phyloP scores from a whole-genome alignment of 1,140 invertebrate species.

The Frieseomelitta varia region DNA sequence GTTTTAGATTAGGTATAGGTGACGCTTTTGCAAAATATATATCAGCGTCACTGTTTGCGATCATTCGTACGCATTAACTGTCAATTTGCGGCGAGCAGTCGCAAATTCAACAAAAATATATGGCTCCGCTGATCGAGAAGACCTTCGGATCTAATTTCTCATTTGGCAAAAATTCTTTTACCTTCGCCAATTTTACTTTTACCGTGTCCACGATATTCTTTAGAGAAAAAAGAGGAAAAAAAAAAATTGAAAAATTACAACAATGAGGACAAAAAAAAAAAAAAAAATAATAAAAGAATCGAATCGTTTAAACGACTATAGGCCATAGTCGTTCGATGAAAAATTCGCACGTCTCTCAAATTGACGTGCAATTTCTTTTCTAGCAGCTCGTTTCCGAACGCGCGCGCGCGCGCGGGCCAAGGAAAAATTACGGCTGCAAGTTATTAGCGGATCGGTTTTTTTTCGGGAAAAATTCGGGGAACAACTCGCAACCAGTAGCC shows the following conservation, averaged over 20 bases:
- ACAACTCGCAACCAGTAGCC: constrained; percentile 49
- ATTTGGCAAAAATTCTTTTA: not conserved
- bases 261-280: no score
- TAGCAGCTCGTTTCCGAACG: not conserved
- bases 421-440: constrained; percentile 26
- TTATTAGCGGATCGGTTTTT: constrained; percentile 45
- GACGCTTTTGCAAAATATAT: constrained; percentile 58
- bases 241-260: not conserved
- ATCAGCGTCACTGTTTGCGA: constrained; percentile 28
- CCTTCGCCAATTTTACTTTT: not conserved
- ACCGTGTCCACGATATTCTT: not conserved
- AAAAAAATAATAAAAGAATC: not conserved
- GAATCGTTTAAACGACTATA: no score
- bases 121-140: not conserved
- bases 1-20: constrained; percentile 76
- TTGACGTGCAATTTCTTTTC: not conserved
- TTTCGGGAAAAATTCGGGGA: constrained; percentile 31
- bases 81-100: not conserved
- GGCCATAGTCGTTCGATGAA: not conserved
- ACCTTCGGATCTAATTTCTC: not conserved
- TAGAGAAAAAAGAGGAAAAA: no score
- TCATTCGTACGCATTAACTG: constrained; percentile 29
- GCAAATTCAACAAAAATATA: not conserved
- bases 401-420: not conserved
- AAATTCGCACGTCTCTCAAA: not conserved